Percentiles rank a stretch among this genome's conserved stretches.
Conservation (phyloP, 1,140 invertebrate genomes). For the Plectus sambesii region DNA sequence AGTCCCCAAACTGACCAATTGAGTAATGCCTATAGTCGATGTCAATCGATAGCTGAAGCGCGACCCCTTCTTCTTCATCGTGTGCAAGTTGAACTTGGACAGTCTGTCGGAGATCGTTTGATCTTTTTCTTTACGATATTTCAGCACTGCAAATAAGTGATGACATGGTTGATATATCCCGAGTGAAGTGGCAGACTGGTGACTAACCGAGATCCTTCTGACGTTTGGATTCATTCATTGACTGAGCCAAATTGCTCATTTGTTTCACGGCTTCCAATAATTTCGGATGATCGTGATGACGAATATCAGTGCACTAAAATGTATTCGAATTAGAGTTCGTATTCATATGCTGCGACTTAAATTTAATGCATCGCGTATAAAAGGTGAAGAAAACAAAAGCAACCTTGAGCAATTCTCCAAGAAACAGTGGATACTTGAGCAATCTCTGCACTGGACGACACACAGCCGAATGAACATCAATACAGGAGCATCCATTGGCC, state of each 20-base stretch:
- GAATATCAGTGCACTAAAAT: too few relatives aligned
- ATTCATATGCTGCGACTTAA: too few relatives aligned
- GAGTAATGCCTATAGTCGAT: neutral
- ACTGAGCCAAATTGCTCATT: neutral
- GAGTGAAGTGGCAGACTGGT: neutral
- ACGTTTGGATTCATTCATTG: neutral
- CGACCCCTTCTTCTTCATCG: neutral
- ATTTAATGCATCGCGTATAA: too few relatives aligned
- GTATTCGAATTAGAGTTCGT: too few relatives aligned
- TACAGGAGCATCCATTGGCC: too few relatives aligned
- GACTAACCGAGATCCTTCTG: neutral
- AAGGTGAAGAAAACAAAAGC: too few relatives aligned
- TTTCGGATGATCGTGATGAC: too few relatives aligned
- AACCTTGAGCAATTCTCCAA: too few relatives aligned
- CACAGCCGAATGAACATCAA: too few relatives aligned
- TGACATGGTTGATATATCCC: neutral
- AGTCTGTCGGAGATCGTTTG: neutral
- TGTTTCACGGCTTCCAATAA: neutral
- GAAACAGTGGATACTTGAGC: too few relatives aligned
- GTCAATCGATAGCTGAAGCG: neutral
- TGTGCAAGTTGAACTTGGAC: neutral
- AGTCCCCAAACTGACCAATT: neutral
- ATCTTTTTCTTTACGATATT: neutral
- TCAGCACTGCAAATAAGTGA: neutral
- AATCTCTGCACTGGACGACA: too few relatives aligned